A percentile compares a stretch with the other conserved stretches of the same genome.
phyloP scores from a whole-genome alignment of 2,888 invertebrate genomes.

The Pediacus dermestoides region DNA sequence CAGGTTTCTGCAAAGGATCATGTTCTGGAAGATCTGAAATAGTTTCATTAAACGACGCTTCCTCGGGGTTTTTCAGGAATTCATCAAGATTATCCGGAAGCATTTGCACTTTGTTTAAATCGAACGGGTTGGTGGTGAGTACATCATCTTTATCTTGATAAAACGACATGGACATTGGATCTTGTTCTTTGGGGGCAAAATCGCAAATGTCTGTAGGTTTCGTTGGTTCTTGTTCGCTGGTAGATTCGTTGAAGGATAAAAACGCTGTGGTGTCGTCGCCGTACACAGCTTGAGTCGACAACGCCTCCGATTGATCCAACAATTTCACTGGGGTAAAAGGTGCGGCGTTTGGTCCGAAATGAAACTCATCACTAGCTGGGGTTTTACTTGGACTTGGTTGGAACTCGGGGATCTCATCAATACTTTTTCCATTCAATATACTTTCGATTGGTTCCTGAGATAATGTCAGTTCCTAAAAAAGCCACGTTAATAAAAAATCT shows the following conservation, averaged over 20 bases:
- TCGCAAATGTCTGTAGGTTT: slow-evolving; percentile 17
- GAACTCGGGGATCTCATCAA: slow-evolving; percentile 47
- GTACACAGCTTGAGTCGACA: slow-evolving; percentile 53
- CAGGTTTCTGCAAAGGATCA: slow-evolving; percentile 26
- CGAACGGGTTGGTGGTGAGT: slow-evolving; percentile 55
- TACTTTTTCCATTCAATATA: slow-evolving; percentile 47
- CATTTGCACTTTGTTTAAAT: slow-evolving; percentile 59
- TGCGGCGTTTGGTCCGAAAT: slow-evolving; percentile 61
- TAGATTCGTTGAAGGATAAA: slow-evolving; percentile 23
- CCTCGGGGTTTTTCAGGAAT: slow-evolving; percentile 31
- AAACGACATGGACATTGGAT: slow-evolving; percentile 65
- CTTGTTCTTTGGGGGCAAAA: slow-evolving; percentile 52
- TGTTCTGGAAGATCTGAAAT: slow-evolving; percentile 41
- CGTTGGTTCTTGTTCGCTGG: slow-evolving; percentile 8
- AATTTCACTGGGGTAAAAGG: slow-evolving; percentile 45
- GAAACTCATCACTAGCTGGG: slow-evolving; percentile 52
- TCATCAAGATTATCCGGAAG: slow-evolving; percentile 55
- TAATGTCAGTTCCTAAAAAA: too few relatives aligned
- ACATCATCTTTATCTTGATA: slow-evolving; percentile 60
- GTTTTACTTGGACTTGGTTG: slow-evolving; percentile 39
- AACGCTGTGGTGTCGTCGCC: slow-evolving; percentile 51
- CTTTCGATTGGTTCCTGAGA: slow-evolving; percentile 47
- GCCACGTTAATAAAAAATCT: too few relatives aligned
- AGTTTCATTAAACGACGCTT: slow-evolving; percentile 29
- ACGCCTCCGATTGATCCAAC: slow-evolving; percentile 51